Conservation (phyloP, 2,888 invertebrate species). For the Drosophila dives region DNA sequence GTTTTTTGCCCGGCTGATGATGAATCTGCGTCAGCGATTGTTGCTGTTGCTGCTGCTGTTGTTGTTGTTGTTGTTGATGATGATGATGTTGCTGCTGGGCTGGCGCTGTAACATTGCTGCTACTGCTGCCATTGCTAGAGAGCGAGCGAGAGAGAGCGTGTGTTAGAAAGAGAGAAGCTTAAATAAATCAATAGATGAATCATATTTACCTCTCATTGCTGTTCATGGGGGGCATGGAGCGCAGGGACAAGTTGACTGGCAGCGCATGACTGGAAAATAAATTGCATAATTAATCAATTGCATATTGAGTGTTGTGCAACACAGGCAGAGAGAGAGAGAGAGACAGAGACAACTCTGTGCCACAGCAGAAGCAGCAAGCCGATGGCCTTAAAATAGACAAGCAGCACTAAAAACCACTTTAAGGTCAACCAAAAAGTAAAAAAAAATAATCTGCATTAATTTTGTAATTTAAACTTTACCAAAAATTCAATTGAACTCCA, state of each 20-base stretch:
- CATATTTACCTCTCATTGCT: constrained; percentile 74
- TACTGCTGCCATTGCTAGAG: constrained; percentile 67
- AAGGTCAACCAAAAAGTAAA: too few species aligned
- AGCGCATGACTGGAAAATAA: constrained; percentile 71
- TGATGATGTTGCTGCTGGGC: constrained; percentile 34
- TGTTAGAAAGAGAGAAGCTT: not conserved
- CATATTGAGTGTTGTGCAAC: not conserved
- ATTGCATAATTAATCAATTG: constrained; percentile 2
- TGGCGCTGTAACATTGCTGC: constrained; percentile 51
- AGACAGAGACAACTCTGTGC: not conserved
- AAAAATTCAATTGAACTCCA: not conserved
- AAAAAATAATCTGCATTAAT: not conserved
- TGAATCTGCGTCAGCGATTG: constrained; percentile 25
- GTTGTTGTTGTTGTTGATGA: constrained; percentile 46
- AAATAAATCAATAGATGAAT: not conserved
- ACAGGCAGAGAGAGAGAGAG: not conserved
- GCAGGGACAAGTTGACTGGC: constrained; percentile 83
- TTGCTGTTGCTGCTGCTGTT: constrained; percentile 21
- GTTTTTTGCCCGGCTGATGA: constrained; percentile 77
- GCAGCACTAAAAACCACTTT: not conserved
- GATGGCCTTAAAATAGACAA: not conserved
- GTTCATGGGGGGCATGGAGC: constrained; percentile 75
- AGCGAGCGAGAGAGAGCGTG: not conserved
- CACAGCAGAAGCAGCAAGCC: not conserved
- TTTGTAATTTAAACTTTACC: not conserved